These are phyloP conservation scores for Germaria angustata DNA, from an alignment of 2,888 invertebrate species.

Conservation along the genomic window DNA sequence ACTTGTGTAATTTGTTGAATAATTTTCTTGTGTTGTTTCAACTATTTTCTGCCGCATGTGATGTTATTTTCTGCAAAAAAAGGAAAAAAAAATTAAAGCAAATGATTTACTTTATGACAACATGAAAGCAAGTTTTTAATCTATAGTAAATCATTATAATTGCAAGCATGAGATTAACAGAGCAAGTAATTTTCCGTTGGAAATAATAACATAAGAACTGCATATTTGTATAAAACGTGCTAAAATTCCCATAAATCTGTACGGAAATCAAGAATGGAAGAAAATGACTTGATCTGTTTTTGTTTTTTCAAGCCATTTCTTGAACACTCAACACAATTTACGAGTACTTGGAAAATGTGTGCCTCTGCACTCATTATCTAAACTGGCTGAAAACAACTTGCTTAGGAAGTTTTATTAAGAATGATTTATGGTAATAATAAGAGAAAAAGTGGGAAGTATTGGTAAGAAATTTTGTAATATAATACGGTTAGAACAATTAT, in stretches of 20 bases:
- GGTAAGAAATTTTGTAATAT: background rate
- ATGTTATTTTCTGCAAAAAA: background rate
- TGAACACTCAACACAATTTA: slow-evolving; percentile 17
- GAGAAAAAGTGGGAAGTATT: background rate
- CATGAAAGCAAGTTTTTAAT: slow-evolving; percentile 66
- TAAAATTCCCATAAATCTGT: slow-evolving; percentile 52
- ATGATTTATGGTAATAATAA: slow-evolving; percentile 26
- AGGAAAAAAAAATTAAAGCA: background rate
- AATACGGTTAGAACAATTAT: background rate
- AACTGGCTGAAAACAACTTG: background rate
- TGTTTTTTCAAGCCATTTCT: background rate
- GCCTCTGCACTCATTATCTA: slow-evolving; percentile 13
- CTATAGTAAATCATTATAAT: slow-evolving; percentile 64
- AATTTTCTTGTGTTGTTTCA: background rate
- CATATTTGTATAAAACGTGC: slow-evolving; percentile 37
- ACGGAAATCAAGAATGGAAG: slow-evolving; percentile 1
- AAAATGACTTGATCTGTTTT: slow-evolving; percentile 17
- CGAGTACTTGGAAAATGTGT: slow-evolving; percentile 18
- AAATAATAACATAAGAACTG: slow-evolving; percentile 18
- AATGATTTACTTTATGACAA: slow-evolving; percentile 64
- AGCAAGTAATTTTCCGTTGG: slow-evolving; percentile 45
- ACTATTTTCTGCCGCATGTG: background rate
- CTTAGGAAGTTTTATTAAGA: background rate
- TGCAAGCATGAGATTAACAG: slow-evolving; percentile 61
- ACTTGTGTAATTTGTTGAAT: slow-evolving; percentile 23